phyloP scores from a whole-genome alignment of 2,797 vertebrate genomes.

The Rhynchonycteris naso region DNA sequence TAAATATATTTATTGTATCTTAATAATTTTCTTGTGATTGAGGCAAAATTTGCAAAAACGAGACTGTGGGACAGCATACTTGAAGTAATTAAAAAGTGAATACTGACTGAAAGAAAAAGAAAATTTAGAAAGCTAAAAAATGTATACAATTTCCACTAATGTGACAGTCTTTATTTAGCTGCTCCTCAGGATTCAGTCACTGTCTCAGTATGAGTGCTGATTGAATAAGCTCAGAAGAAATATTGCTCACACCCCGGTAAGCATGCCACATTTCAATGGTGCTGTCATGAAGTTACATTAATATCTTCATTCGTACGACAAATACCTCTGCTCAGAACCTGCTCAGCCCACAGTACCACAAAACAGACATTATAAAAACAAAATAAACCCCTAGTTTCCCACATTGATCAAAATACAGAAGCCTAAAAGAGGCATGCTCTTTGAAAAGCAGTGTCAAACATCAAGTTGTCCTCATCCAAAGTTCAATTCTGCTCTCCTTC shows the following conservation, averaged over 20 bases:
- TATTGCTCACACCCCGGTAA: neutral
- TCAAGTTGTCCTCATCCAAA: neutral
- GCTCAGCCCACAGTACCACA: neutral
- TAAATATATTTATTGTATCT: conserved; percentile 10
- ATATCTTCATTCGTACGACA: conserved; percentile 13
- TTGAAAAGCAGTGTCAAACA: neutral
- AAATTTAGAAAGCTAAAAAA: neutral
- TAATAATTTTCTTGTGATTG: neutral
- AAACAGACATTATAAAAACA: conserved; percentile 34
- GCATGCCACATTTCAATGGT: too few species aligned
- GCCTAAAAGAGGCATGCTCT: neutral
- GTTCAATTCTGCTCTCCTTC: neutral
- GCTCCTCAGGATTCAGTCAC: neutral
- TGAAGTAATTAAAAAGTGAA: neutral
- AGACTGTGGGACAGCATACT: neutral
- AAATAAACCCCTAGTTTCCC: neutral
- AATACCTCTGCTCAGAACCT: neutral
- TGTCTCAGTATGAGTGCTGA: neutral
- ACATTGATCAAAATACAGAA: neutral
- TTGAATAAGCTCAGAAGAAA: neutral
- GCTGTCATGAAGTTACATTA: neutral
- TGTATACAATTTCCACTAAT: neutral
- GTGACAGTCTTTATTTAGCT: neutral
- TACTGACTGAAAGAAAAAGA: neutral
- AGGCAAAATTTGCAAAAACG: conserved; percentile 31